Evolutionary conservation across 1,140 invertebrate genomes (phyloP).

Genomic region (Leptopilina clavipes): DNA sequence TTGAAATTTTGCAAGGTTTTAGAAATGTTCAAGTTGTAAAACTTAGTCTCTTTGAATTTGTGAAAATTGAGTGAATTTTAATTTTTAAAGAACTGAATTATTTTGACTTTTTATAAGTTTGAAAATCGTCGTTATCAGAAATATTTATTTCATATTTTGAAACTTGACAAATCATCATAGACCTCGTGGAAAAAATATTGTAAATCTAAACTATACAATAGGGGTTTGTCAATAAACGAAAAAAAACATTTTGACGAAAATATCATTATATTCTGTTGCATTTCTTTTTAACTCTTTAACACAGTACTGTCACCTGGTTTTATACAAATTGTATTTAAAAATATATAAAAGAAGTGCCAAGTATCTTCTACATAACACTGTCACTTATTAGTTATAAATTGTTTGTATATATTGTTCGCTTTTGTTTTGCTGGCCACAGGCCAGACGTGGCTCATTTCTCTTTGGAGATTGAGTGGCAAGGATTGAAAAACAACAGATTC

Average conservation of each 20-base stretch:
- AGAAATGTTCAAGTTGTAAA: too few relatives aligned
- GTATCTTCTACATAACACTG: conserved; percentile 39
- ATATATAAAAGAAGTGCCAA: conserved; percentile 33
- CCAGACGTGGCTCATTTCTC: conserved; percentile 67
- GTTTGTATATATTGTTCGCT: conserved; percentile 72
- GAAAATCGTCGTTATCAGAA: too few relatives aligned
- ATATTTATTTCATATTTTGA: too few relatives aligned
- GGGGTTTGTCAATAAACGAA: background rate
- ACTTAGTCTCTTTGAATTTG: too few relatives aligned
- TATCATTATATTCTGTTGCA: conserved; percentile 27
- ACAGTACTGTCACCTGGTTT: conserved; percentile 29
- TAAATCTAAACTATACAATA: too few relatives aligned
- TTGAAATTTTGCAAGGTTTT: too few relatives aligned
- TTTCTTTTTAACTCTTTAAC: conserved; percentile 26
- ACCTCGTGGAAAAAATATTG: too few relatives aligned
- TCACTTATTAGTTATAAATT: conserved; percentile 72
- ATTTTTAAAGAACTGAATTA: too few relatives aligned
- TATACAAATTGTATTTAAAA: conserved; percentile 32
- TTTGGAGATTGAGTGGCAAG: conserved; percentile 66
- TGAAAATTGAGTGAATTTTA: too few relatives aligned
- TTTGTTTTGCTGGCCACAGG: conserved; percentile 66
- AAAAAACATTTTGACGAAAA: conserved; percentile 14
- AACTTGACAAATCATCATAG: too few relatives aligned
- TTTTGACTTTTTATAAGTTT: too few relatives aligned
- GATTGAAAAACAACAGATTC: conserved; percentile 64